Base-by-base conservation (phyloP, 2,888 invertebrate genomes). In the Dichetophora obliterata region DNA sequence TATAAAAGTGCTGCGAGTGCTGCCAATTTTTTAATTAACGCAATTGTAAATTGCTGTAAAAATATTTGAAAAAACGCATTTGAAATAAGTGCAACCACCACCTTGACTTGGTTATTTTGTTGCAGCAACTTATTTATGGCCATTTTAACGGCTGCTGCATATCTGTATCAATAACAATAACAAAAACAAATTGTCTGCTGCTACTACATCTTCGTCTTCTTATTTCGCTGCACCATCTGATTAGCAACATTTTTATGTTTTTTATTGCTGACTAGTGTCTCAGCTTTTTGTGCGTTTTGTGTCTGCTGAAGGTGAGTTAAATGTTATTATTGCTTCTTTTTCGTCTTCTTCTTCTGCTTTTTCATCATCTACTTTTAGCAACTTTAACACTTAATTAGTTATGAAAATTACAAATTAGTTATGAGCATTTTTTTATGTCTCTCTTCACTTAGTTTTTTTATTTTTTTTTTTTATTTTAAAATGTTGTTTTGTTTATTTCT, bases 141-240 rank as follows among this genome's bases (percentile, higher is more conserved):
- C 22, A 22, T 9, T 19, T 19, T 19, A 54, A 54, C 54, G 54
- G n/a, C 54, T 22, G 22, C 8, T 43, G 43, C 43, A 43, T 43
- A 43, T 43, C 43, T 43, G 43, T 43, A 11, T 11, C 43, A 11
- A 2, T 14, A 43, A 43, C 43, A 43, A 43, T 43, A 43, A 43
- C 43, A 43, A 43, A 43, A 43, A 43, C 43, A 43, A 43, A 43
- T 43, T 16, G 37, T 66, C 31, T 31, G 22, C 24, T 19, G 9
- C 54, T 54, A 4, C 34, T 34, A 1, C 54, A 34, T 14, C 34
- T 65, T 24, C 14, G 9, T 8, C 52, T 34, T 63, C 63, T 14
- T 27, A 9, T 48, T 72, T 31, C 37, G n/a, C 57, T 59, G 16
- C 24, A 22, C 57, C 54, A 52, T 70, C 70, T 70, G 70, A 70